Evolutionary conservation across 1,140 invertebrate species (phyloP).

Genomic region (Drosophila melanica): DNA sequence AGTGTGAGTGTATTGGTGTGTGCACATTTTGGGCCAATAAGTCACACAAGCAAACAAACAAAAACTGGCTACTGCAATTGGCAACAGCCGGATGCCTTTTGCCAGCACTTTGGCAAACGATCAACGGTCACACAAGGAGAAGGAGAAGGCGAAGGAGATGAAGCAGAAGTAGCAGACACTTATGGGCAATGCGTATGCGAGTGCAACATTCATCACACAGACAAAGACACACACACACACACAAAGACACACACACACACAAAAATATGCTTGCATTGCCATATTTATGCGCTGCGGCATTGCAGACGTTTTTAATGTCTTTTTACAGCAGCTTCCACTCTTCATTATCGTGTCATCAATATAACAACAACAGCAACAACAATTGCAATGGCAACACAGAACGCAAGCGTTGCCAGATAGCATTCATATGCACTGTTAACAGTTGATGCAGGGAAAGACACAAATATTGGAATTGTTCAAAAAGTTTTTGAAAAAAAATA

Average conservation of each 20-base stretch:
- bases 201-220: slow-evolving; percentile 46
- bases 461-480: too few species aligned
- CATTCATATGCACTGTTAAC: slow-evolving; percentile 26
- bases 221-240: slow-evolving; percentile 1
- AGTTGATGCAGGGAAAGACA: too few species aligned
- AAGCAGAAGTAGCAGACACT: slow-evolving; percentile 12
- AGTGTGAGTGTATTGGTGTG: slow-evolving; percentile 24
- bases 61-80: slow-evolving; percentile 61
- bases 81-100: slow-evolving; percentile 72
- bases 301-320: slow-evolving; percentile 78
- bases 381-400: slow-evolving; percentile 22
- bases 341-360: slow-evolving; percentile 57
- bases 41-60: slow-evolving; percentile 63
- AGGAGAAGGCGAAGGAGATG: slow-evolving; percentile 1
- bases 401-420: slow-evolving; percentile 31
- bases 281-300: slow-evolving; percentile 73
- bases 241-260: background rate
- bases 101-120: slow-evolving; percentile 57
- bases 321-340: slow-evolving; percentile 45
- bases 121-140: slow-evolving; percentile 29
- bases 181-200: slow-evolving; percentile 46
- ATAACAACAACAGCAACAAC: slow-evolving; percentile 16
- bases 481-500: too few species aligned
- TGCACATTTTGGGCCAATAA: slow-evolving; percentile 75
- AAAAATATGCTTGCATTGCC: slow-evolving; percentile 51